Percentiles rank a stretch among this genome's conserved stretches.
Evolutionary conservation across 1,140 invertebrate genomes (phyloP).

Genomic region (Holotrichia oblita): DNA sequence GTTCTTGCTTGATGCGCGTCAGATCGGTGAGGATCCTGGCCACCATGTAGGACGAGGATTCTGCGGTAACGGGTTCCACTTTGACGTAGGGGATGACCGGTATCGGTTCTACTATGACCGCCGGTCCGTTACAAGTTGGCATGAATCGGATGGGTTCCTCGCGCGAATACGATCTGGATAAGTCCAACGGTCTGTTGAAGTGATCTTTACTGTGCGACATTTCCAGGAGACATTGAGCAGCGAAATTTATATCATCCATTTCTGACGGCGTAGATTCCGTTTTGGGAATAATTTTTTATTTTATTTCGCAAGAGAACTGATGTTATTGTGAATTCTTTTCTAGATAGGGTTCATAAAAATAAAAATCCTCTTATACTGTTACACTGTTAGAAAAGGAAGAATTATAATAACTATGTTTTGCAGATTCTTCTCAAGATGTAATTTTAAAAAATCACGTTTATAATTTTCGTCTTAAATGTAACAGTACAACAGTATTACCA

Average conservation of each 20-base stretch:
- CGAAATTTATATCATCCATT: conserved; percentile 66
- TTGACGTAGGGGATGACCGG: conserved; percentile 48
- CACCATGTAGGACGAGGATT: conserved; percentile 66
- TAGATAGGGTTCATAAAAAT: no score
- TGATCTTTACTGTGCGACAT: conserved; percentile 64
- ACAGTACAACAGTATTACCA: no score
- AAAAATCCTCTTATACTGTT: no score
- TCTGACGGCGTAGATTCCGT: not conserved
- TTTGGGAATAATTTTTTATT: no score
- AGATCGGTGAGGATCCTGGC: conserved; percentile 70
- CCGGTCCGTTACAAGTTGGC: conserved; percentile 40
- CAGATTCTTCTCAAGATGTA: no score
- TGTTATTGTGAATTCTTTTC: no score
- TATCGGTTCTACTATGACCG: conserved; percentile 52
- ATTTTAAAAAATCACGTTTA: no score
- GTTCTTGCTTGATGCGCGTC: conserved; percentile 66
- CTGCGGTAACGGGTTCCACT: conserved; percentile 47
- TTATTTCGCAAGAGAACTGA: no score
- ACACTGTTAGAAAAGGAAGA: no score
- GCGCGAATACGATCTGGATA: conserved; percentile 47
- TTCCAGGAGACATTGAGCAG: conserved; percentile 69
- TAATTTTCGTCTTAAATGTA: no score
- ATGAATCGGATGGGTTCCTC: conserved; percentile 32
- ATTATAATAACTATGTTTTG: no score
- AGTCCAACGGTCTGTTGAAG: conserved; percentile 55